Base-by-base conservation (phyloP, 2,888 invertebrate genomes). In the Norana najaformis region DNA sequence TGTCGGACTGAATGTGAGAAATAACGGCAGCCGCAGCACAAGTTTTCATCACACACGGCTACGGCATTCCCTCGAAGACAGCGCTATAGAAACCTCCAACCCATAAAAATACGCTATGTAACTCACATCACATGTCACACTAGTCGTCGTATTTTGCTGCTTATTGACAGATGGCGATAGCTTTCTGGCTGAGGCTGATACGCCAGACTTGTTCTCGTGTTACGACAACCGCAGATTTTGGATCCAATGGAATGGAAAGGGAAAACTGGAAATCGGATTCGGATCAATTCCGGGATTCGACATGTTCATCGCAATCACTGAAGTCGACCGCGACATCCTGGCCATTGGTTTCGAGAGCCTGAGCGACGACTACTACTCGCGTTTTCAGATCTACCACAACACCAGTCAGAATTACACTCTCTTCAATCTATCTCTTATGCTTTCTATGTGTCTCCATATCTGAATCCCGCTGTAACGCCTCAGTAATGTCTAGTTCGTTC, bases 131-230 rank as follows among this genome's bases (percentile, higher is more conserved):
- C 47, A 23, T 47, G 6, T 47, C 23, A 47, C 47, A 47, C 23
- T 47, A 47, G 20, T 47, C 47, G 23, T 23, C 23, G 47, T 6
- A 13, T 11, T 41, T 47, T 47, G 47, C 47, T 47, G 47, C 23
- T 47, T 23, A 47, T 2, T 23, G 47, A n/a, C 39, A 88, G 89
- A 37, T 20, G 83, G 88, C 35, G 39, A 35, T 30, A 39, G 18
- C 1, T 13, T 82, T n/a, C 47, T 89, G n/a, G 34, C 37, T 23
- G 41, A 69, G 38, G 88, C 38, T 14, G 83, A 6, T 2, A 89
- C 89, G n/a, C 89, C 83, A n/a, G 69, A 89, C 53, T 35, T 91
- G 23, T 88, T 91, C 23, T 14, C 83, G 13, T 91, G 91, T 41
- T 53, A 47, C 11, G 88, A 90, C 38, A 88, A 82, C 39, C 90